Evolutionary conservation across 2,888 invertebrate species (phyloP).

Genomic region (Cosmopolites sordidus): DNA sequence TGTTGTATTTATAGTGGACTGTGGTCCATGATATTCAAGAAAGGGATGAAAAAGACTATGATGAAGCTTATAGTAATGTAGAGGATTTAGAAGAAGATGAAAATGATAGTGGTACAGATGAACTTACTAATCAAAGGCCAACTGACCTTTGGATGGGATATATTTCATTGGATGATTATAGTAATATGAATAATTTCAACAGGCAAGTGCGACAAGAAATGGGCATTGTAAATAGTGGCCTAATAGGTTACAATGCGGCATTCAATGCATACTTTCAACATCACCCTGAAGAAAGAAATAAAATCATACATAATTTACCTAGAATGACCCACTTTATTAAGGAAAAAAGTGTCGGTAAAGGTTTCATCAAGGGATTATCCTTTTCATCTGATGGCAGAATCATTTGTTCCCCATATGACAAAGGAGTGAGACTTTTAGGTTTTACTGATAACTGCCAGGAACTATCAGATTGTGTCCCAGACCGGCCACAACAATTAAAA

Average conservation of each 20-base stretch:
- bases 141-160: constrained; percentile 48
- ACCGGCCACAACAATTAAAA: constrained; percentile 51
- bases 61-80: constrained; percentile 40
- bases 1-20: constrained; percentile 64
- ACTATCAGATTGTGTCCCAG: constrained; percentile 64
- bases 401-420: constrained; percentile 85
- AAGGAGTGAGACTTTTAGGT: constrained; percentile 79
- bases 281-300: constrained; percentile 42
- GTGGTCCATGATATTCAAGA: constrained; percentile 91
- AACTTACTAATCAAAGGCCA: constrained; percentile 33
- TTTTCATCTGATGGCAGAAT: constrained; percentile 87
- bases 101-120: constrained; percentile 26
- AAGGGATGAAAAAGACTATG: constrained; percentile 48
- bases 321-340: constrained; percentile 78
- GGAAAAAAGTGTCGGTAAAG: constrained; percentile 85
- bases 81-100: constrained; percentile 34
- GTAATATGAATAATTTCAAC: constrained; percentile 22
- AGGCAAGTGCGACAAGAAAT: constrained; percentile 32
- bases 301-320: constrained; percentile 66
- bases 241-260: constrained; percentile 36
- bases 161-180: constrained; percentile 41
- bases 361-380: constrained; percentile 89
- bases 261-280: constrained; percentile 39
- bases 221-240: constrained; percentile 44
- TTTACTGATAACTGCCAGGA: constrained; percentile 76